These are phyloP conservation scores for Acrocyrtus sp. DNA, from an alignment of 2,888 invertebrate species.

Conservation along the genomic window DNA sequence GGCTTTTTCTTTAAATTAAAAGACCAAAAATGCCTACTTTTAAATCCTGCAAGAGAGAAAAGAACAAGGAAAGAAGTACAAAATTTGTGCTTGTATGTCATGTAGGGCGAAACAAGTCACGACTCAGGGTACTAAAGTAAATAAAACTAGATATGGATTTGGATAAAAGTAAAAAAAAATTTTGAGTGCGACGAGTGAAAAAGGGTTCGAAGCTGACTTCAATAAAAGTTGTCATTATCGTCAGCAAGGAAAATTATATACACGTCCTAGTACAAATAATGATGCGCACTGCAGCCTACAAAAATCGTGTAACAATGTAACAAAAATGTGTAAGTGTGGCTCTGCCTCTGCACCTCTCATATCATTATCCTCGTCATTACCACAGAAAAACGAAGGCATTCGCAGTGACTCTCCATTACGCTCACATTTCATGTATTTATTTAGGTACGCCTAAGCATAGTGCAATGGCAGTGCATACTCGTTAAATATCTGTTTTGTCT, in stretches of 20 bases:
- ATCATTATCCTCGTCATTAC: neutral
- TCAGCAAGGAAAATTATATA: too few relatives aligned
- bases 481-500: neutral
- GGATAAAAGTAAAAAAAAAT: neutral
- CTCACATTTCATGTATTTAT: conserved; percentile 14
- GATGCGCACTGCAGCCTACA: neutral
- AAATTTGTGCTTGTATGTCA: conserved; percentile 23
- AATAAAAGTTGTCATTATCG: too few relatives aligned
- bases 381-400: neutral
- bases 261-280: neutral
- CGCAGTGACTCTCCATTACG: neutral
- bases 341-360: too few relatives aligned
- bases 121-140: neutral
- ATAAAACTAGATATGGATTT: neutral
- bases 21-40: too few relatives aligned
- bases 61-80: neutral
- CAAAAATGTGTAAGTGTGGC: too few relatives aligned
- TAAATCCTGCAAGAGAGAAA: too few relatives aligned
- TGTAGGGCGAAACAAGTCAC: conserved; percentile 22
- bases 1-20: neutral
- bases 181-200: neutral
- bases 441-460: neutral
- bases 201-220: neutral
- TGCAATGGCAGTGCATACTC: neutral
- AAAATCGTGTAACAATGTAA: neutral